phyloP scores from a whole-genome alignment of 2,113 vertebrate genomes.

The Hassar affinis region DNA sequence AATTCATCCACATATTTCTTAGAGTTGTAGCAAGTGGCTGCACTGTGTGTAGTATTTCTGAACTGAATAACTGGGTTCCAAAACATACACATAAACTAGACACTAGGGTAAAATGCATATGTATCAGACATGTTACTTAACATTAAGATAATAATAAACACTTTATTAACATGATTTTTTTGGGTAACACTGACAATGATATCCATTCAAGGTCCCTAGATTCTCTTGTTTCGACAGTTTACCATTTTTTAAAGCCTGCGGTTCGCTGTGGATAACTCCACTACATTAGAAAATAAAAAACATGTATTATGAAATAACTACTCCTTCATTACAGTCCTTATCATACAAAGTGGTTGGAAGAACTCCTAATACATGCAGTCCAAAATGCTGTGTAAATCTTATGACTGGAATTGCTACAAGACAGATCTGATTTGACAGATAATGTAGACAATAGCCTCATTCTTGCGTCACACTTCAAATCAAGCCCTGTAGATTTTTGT shows the following conservation, averaged over 20 bases:
- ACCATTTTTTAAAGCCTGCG: background rate
- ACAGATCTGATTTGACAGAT: background rate
- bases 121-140: background rate
- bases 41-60: background rate
- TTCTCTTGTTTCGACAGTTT: background rate
- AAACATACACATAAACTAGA: background rate
- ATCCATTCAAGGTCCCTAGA: background rate
- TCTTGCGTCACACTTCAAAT: background rate
- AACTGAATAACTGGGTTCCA: background rate
- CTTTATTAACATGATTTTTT: background rate
- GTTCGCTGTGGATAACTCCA: background rate
- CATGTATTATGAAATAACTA: background rate
- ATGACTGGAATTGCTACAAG: background rate
- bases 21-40: background rate
- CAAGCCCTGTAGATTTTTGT: background rate
- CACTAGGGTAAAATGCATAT: background rate
- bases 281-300: background rate
- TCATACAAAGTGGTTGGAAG: background rate
- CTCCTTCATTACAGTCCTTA: background rate
- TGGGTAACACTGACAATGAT: background rate
- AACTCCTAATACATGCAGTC: background rate
- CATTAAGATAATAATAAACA: background rate
- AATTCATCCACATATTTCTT: slow-evolving; percentile 13
- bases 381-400: background rate
- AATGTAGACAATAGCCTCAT: no score